phyloP scores from a whole-genome alignment of 2,797 vertebrate species.

The Epinephelus malabaricus region DNA sequence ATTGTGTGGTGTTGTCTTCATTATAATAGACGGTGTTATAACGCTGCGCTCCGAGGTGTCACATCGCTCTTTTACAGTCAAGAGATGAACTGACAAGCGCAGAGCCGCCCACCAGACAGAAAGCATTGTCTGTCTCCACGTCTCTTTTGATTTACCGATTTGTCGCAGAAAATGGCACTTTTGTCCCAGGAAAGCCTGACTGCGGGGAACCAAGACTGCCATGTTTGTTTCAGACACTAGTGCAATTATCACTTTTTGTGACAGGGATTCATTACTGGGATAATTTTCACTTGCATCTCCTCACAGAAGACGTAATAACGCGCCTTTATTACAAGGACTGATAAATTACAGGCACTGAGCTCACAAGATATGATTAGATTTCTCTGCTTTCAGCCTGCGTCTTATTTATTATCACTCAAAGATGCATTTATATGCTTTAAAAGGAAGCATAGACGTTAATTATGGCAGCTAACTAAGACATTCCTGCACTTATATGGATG shows the following conservation, averaged over 20 bases:
- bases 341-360: slow-evolving; percentile 37
- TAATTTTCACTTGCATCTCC: slow-evolving; percentile 35
- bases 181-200: slow-evolving; percentile 75
- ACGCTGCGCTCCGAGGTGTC: slow-evolving; percentile 75
- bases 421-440: not conserved
- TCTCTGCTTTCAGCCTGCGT: slow-evolving; percentile 12
- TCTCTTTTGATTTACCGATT: slow-evolving; percentile 82
- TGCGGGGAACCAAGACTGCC: slow-evolving; percentile 67
- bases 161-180: slow-evolving; percentile 87
- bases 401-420: not conserved
- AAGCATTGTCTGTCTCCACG: slow-evolving; percentile 83
- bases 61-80: slow-evolving; percentile 74
- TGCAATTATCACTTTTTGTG: slow-evolving; percentile 35
- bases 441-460: not conserved
- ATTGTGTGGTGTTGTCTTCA: slow-evolving; percentile 10
- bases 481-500: not conserved
- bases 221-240: slow-evolving; percentile 56
- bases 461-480: slow-evolving; percentile 3
- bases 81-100: slow-evolving; percentile 78
- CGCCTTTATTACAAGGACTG: slow-evolving; percentile 32
- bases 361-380: slow-evolving; percentile 22
- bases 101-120: slow-evolving; percentile 83
- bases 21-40: slow-evolving; percentile 60
- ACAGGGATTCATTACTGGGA: slow-evolving; percentile 38
- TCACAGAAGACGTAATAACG: slow-evolving; percentile 10